A percentile compares a stretch with the other conserved stretches of the same genome.
phyloP scores from a whole-genome alignment of 2,888 invertebrate species.

The Chelonus formosanus region DNA sequence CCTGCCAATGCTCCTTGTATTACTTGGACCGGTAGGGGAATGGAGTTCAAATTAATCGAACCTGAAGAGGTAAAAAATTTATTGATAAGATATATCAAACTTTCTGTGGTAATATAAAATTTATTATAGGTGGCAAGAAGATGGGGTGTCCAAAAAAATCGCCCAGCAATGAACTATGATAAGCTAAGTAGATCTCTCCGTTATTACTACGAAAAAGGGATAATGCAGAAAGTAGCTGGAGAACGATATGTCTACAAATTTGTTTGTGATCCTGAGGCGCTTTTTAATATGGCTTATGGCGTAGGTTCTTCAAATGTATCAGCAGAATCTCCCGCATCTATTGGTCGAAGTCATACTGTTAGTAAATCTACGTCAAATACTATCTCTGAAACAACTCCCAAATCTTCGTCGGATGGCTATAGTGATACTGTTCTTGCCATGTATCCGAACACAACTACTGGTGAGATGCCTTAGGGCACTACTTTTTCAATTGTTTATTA shows the following conservation, averaged over 20 bases:
- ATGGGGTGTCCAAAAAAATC: constrained; percentile 96
- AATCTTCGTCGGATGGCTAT: constrained; percentile 48
- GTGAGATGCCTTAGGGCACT: constrained; percentile 32
- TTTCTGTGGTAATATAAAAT: background rate
- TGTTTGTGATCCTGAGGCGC: constrained; percentile 92
- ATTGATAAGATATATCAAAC: background rate
- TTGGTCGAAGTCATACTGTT: constrained; percentile 45
- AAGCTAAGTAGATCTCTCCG: constrained; percentile 91
- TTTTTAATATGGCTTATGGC: constrained; percentile 84
- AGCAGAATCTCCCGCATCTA: constrained; percentile 48
- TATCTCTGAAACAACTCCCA: constrained; percentile 50
- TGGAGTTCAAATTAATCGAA: constrained; percentile 95
- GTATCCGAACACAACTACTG: constrained; percentile 56
- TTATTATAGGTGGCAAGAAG: constrained; percentile 82
- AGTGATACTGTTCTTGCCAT: constrained; percentile 58
- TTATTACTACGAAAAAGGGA: constrained; percentile 99
- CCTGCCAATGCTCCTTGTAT: constrained; percentile 81
- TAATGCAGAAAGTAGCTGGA: constrained; percentile 97
- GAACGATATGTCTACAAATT: constrained; percentile 97
- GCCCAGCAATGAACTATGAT: constrained; percentile 98
- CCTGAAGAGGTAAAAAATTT: constrained; percentile 81
- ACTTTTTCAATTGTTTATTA: background rate
- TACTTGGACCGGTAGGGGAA: constrained; percentile 93
- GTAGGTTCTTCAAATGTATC: constrained; percentile 51
- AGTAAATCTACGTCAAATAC: constrained; percentile 45